Evolutionary conservation across 2,113 vertebrate species (phyloP).

Genomic region (Esox niger): DNA sequence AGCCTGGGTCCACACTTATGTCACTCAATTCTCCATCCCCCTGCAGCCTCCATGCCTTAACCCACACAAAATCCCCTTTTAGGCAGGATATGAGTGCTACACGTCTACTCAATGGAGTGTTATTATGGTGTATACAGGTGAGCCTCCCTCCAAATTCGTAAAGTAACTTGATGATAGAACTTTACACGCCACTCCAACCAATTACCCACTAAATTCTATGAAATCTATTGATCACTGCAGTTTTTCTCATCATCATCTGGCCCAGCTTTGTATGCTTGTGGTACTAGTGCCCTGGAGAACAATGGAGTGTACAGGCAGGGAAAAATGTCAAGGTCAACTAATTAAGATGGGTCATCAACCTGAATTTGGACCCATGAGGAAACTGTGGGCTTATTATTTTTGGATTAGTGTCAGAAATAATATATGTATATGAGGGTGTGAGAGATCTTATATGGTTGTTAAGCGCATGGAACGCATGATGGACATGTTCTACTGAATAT

Average conservation of each 20-base stretch:
- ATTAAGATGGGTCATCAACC: conserved; percentile 47
- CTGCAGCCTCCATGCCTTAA: neutral
- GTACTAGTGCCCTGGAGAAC: too few species aligned
- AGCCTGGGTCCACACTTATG: conserved; percentile 3
- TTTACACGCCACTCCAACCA: conserved; percentile 8
- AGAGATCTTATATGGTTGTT: conserved; percentile 41
- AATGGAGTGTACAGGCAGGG: neutral
- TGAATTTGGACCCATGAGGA: conserved; percentile 41
- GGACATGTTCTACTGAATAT: conserved; percentile 11
- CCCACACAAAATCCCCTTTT: conserved; percentile 20
- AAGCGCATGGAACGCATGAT: conserved; percentile 46
- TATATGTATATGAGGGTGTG: conserved; percentile 36
- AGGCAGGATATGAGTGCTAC: conserved; percentile 26
- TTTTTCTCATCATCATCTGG: conserved; percentile 11
- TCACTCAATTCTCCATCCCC: neutral
- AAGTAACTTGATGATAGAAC: neutral
- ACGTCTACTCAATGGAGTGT: neutral
- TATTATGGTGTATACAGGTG: neutral
- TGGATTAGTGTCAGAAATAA: conserved; percentile 66
- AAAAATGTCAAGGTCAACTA: conserved; percentile 42
- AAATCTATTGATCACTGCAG: conserved; percentile 18
- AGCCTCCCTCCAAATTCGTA: neutral
- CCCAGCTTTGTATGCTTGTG: conserved; percentile 1
- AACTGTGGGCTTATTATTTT: conserved; percentile 61
- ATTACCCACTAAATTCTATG: neutral